These are phyloP conservation scores for Caenorhabditis sinica DNA, from an alignment of 2,888 invertebrate genomes.

Conservation along the genomic window DNA sequence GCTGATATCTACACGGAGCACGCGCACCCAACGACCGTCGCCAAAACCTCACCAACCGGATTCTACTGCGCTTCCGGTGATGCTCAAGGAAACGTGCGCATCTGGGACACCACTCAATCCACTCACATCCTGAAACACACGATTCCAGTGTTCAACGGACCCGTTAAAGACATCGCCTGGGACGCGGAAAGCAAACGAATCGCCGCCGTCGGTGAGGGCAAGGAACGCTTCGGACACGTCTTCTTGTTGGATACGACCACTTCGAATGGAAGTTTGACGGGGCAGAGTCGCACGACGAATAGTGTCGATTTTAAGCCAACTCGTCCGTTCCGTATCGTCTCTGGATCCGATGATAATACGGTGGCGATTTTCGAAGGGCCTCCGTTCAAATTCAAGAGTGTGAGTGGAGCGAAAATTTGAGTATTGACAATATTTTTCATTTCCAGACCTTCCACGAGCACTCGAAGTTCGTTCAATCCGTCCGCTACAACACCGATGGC, in stretches of 20 bases:
- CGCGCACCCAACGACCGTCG: conserved; percentile 94
- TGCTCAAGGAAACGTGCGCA: conserved; percentile 86
- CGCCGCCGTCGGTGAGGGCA: conserved; percentile 96
- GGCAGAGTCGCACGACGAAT: conserved; percentile 80
- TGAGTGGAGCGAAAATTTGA: conserved; percentile 41
- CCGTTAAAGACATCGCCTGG: conserved; percentile 98
- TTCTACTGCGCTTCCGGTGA: conserved; percentile 84
- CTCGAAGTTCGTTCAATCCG: conserved; percentile 94
- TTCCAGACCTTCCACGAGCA: conserved; percentile 88
- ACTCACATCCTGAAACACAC: conserved; percentile 79
- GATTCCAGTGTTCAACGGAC: conserved; percentile 92
- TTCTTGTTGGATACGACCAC: conserved; percentile 98
- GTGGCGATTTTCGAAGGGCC: conserved; percentile 97
- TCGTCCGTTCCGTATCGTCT: conserved; percentile 94
- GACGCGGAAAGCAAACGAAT: conserved; percentile 94
- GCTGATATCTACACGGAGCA: conserved; percentile 97
- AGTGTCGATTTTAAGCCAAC: conserved; percentile 90
- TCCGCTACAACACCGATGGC: conserved; percentile 92
- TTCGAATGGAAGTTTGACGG: conserved; percentile 81
- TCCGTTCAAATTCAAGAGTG: conserved; percentile 89
- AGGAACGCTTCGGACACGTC: conserved; percentile 94
- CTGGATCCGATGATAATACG: conserved; percentile 97
- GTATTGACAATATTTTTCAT: neutral
- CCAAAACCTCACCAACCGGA: conserved; percentile 97
- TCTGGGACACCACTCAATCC: conserved; percentile 94